These are phyloP conservation scores for Tiliacea citrago DNA, from an alignment of 2,888 invertebrate genomes.

Conservation along the genomic window DNA sequence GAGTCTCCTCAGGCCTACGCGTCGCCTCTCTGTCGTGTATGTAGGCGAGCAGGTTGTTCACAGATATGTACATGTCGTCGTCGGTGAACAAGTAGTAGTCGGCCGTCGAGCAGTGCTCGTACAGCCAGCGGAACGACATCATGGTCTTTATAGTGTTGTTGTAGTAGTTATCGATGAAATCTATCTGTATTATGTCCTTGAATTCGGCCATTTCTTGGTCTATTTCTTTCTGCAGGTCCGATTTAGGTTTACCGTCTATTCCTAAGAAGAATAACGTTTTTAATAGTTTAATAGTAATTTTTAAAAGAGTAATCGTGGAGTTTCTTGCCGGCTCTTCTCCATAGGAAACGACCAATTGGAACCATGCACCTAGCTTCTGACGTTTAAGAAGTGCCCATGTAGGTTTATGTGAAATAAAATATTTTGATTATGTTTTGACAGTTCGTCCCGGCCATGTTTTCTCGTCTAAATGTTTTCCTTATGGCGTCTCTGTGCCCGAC, in stretches of 20 bases:
- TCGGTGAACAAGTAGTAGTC: slow-evolving; percentile 97
- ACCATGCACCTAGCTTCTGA: too few species aligned
- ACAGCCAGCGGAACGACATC: slow-evolving; percentile 96
- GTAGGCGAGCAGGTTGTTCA: slow-evolving; percentile 94
- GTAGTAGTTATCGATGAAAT: slow-evolving; percentile 95
- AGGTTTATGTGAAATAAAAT: too few species aligned
- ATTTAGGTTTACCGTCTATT: slow-evolving; percentile 79
- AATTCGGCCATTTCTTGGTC: slow-evolving; percentile 92
- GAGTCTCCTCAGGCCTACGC: slow-evolving; percentile 1
- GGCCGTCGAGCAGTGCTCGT: slow-evolving; percentile 93
- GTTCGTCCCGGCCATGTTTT: slow-evolving; percentile 94
- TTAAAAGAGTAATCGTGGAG: too few species aligned
- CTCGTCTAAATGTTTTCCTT: slow-evolving; percentile 96
- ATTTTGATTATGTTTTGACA: too few species aligned
- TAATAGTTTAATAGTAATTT: too few species aligned
- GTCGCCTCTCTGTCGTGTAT: slow-evolving; percentile 66
- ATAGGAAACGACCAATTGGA: too few species aligned
- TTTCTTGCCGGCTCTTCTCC: too few species aligned
- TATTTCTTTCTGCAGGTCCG: slow-evolving; percentile 89
- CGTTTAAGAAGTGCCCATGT: too few species aligned
- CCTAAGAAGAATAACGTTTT: slow-evolving; percentile 95
- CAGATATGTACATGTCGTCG: slow-evolving; percentile 98
- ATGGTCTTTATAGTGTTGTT: slow-evolving; percentile 99
- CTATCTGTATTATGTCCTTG: slow-evolving; percentile 95
- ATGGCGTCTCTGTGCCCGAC: slow-evolving; percentile 93